Evolutionary conservation across 2,888 invertebrate species (phyloP).

Genomic region (Agrotis segetum): DNA sequence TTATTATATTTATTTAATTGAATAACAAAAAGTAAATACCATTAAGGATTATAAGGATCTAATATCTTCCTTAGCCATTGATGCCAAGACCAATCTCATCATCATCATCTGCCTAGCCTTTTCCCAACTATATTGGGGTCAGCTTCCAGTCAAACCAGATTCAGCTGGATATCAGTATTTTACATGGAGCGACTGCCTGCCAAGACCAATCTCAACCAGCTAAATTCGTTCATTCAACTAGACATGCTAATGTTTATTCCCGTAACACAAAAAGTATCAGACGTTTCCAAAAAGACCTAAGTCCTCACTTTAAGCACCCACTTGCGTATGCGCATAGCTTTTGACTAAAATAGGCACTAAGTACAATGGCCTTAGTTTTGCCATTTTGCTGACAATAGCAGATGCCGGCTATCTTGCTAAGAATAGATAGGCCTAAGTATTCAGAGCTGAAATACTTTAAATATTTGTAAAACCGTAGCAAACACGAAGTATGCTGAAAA

Average conservation of each 20-base stretch:
- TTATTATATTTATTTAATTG: too few relatives aligned
- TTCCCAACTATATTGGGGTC: too few relatives aligned
- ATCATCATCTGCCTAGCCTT: too few relatives aligned
- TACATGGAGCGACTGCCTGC: too few relatives aligned
- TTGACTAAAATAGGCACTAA: conserved; percentile 62
- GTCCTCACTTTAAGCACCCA: conserved; percentile 30
- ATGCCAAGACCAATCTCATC: background rate
- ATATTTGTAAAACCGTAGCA: background rate
- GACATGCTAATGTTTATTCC: conserved; percentile 33
- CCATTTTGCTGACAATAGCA: conserved; percentile 43
- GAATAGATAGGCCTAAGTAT: conserved; percentile 17
- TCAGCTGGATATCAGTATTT: too few relatives aligned
- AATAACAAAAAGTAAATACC: too few relatives aligned
- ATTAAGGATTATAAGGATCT: background rate
- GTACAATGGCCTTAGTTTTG: conserved; percentile 61
- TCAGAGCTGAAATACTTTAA: background rate
- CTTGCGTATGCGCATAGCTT: conserved; percentile 54
- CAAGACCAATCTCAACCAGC: background rate
- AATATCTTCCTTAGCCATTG: background rate
- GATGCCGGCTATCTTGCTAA: conserved; percentile 42
- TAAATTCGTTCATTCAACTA: conserved; percentile 38
- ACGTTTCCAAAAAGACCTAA: conserved; percentile 49
- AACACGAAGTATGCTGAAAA: background rate
- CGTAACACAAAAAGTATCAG: conserved; percentile 38
- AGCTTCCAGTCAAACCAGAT: too few relatives aligned